Evolutionary conservation across 1,140 invertebrate genomes (phyloP), one percentile per base, ranked within the genome.

Genomic region (Hypsibius dujardini): DNA sequence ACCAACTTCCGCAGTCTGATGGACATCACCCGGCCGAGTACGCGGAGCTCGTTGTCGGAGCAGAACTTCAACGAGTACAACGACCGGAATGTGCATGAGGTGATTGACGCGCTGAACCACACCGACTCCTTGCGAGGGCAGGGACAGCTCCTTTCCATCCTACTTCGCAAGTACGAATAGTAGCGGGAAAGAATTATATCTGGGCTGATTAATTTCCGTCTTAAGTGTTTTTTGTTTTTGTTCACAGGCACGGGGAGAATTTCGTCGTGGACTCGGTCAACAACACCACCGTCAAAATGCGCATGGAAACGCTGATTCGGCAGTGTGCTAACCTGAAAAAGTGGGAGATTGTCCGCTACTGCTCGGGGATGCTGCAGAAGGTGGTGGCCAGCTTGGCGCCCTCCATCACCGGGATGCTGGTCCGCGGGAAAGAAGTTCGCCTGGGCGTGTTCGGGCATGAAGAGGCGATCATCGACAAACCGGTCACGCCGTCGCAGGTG

Each of bases 311-410:
- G 73, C 80, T 95, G n/a, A 92, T 94, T 79, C 85, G 87, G 76
- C 84, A 86, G 75, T 90, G 93, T 42, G 93, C 92, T 42, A 86
- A 86, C 70, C 81, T 92, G 46, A 85, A 92, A 69, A 87, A 92
- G 78, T 98, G 94, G 94, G 87, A 87, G 72, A 89, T 90, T 50
- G 92, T 99, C 42, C 84, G 95, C 70, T 92, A 95, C 78, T 95
- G 92, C 77, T 93, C 91, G 56, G 90, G 90, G 76, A 83, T 97
- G 69, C 82, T 98, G 45, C 84, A 87, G 77, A 94, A 98, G 77
- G 88, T 92, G 70, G 94, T 98, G 1, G 95, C 98, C 80, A 94
- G 90, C 75, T 92, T 99, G 72, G 95, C 93, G 80, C 95, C 95
- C 28, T 95, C 94, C 77, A 93, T 98, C 72, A 98, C 95, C 46